Base-by-base conservation (phyloP, 2,888 invertebrate genomes). In the Lagria hirta region DNA sequence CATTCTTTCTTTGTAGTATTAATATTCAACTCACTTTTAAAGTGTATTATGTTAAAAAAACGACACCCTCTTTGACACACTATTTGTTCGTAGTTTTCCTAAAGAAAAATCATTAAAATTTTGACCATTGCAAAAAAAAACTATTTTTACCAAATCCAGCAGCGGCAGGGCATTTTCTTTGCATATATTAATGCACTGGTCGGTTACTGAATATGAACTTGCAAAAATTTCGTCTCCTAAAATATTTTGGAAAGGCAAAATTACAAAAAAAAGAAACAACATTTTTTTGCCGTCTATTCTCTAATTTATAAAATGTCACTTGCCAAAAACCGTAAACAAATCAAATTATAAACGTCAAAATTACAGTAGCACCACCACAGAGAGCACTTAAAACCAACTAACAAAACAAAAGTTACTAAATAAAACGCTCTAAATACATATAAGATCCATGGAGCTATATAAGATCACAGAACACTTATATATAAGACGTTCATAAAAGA, bases 51-150 rank as follows among this genome's bases (percentile, higher is more conserved):
- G 43, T 64, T 64, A 41, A 64, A 67, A 41, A 67, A 62, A 33
- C 61, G 46, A 44, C 68, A 68, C 2, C 68, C 68, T 48, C 62
- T 52, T 33, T 66, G 64, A 41, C 68, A 68, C 40, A 65, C 60
- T 8, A 51, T 48, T 51, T 60, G 59, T 22, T 61, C 61, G 33
- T 63, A 60, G 34, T 60, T 55, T 27, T 53, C 56, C 61, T 63
- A 40, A 28, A 58, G 57, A 34, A 23, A 13, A n/a, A n/a, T n/a
- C n/a, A n/a, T n/a, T n/a, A n/a, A 30, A 24, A 34, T 30, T 40
- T 20, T 40, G 24, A n/a, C n/a, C n/a, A n/a, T n/a, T n/a, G n/a
- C n/a, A n/a, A n/a, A n/a, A n/a, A n/a, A n/a, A n/a, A n/a, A n/a
- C 11, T 23, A 20, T 8, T 36, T 22, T 49, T 52, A 58, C 58